phyloP scores from a whole-genome alignment of 2,797 vertebrate genomes.

The Anguilla megastoma region DNA sequence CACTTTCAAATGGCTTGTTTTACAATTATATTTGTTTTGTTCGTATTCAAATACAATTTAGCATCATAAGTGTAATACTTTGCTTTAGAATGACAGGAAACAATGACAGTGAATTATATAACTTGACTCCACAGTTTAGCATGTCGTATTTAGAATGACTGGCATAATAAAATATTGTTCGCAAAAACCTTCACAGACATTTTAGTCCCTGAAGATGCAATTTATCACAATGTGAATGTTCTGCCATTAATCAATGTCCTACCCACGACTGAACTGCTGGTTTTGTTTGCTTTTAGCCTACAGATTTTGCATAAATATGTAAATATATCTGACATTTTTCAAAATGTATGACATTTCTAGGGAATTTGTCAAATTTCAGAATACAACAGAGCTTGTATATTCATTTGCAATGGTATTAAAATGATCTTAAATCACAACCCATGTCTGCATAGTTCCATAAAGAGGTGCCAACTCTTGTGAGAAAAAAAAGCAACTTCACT shows the following conservation, averaged over 20 bases:
- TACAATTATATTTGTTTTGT: too few species aligned
- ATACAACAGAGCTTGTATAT: not conserved
- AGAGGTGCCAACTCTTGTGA: too few species aligned
- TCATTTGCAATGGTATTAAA: not conserved
- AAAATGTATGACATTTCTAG: not conserved
- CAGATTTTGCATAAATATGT: conserved; percentile 1
- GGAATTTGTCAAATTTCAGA: not conserved
- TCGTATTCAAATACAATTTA: not conserved
- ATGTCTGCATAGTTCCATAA: not conserved
- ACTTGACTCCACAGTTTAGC: not conserved
- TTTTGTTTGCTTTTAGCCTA: not conserved
- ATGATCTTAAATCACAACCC: not conserved
- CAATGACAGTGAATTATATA: not conserved
- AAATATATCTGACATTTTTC: not conserved
- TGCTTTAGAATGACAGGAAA: not conserved
- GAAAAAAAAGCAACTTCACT: too few species aligned
- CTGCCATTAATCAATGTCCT: not conserved
- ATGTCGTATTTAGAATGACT: not conserved
- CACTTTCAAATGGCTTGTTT: not conserved
- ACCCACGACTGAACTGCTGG: not conserved
- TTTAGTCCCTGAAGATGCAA: conserved; percentile 13
- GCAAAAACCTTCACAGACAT: not conserved
- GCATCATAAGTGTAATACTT: not conserved
- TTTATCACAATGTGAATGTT: not conserved
- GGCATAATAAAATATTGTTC: conserved; percentile 14